Base-by-base conservation (phyloP, 2,113 vertebrate species). In the Trochalopteron elliotii region DNA sequence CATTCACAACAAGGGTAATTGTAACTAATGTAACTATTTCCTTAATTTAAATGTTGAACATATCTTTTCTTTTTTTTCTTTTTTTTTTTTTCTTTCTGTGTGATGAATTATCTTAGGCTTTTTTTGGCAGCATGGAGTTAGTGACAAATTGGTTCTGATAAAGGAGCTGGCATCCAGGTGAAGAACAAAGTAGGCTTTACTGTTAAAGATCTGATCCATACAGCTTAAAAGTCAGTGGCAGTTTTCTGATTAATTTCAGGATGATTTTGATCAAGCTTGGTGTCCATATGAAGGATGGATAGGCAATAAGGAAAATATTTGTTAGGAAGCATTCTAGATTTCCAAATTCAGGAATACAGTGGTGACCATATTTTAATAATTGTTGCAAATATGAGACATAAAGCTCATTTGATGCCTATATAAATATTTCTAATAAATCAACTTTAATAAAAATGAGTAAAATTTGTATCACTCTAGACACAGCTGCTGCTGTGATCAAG, bases 1-100 rank as follows among this genome's bases (percentile, higher is more conserved):
- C 30, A 63, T 74, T 87, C 80, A 50, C 55, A 82, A 11, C 68
- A 69, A 25, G 47, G 91, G 96, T 97, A 97, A 96, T 39, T 81
- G 10, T 56, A 30, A 55, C 76, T 63, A 70, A 82, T 1, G 0
- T 57, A 74, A 37, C 23, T 71, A n/a, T 14, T 56, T 65, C 16
- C 7, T 64, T 64, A 65, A 47, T 14, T 60, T 59, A 74, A 84
- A 42, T 45, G 25, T 30, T 37, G 3, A 52, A 33, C 15, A 11
- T 59, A 70, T 12, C 0, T 0, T 21, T 56, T 11, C 11, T 23
- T 24, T 20, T 20, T 20, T 50, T 8, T 21, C 8, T 27, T 33
- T 52, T 13, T 13, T 25, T 27, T 37, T 52, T 20, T 55, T 60
- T 12, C 4, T 68, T 59, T 57, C 12, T 69, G 3, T 70, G 13